A percentile compares a stretch with the other conserved stretches of the same genome.
Evolutionary conservation across 2,113 vertebrate species (phyloP).

Genomic region (Hippolais icterina): DNA sequence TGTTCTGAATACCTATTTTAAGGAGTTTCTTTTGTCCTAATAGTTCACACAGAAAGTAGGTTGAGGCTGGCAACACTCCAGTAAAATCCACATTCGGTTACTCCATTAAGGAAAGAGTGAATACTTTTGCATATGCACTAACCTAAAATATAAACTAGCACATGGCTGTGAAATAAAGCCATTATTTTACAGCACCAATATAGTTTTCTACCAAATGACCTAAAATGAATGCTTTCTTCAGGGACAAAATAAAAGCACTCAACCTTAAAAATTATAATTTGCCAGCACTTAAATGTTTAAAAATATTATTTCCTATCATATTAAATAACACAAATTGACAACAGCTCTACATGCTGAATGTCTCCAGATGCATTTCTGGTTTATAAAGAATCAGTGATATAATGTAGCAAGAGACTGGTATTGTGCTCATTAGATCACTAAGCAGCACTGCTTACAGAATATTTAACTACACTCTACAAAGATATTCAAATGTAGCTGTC

Average conservation of each 20-base stretch:
- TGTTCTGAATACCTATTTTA: constrained; percentile 25
- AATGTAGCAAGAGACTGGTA: not conserved
- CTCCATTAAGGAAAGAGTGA: not conserved
- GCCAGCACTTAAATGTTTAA: not conserved
- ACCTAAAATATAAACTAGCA: constrained; percentile 26
- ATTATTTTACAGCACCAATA: constrained; percentile 55
- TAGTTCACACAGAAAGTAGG: not conserved
- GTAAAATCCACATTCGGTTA: not conserved
- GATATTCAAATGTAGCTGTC: constrained; percentile 49
- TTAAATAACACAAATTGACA: constrained; percentile 45
- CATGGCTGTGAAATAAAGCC: constrained; percentile 32
- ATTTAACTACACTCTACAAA: constrained; percentile 62
- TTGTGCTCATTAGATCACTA: constrained; percentile 61
- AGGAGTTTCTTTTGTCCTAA: constrained; percentile 31
- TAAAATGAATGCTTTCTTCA: constrained; percentile 59
- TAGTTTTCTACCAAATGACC: constrained; percentile 30
- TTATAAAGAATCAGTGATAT: not conserved
- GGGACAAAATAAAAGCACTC: constrained; percentile 31
- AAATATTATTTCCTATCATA: not conserved
- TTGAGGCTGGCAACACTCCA: constrained; percentile 8
- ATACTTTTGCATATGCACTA: not conserved
- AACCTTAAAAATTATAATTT: constrained; percentile 43
- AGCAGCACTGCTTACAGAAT: constrained; percentile 12
- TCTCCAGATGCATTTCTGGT: constrained; percentile 26
- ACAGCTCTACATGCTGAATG: constrained; percentile 3